Evolutionary conservation across 2,888 invertebrate genomes (phyloP).

Genomic region (Gibbula magus): DNA sequence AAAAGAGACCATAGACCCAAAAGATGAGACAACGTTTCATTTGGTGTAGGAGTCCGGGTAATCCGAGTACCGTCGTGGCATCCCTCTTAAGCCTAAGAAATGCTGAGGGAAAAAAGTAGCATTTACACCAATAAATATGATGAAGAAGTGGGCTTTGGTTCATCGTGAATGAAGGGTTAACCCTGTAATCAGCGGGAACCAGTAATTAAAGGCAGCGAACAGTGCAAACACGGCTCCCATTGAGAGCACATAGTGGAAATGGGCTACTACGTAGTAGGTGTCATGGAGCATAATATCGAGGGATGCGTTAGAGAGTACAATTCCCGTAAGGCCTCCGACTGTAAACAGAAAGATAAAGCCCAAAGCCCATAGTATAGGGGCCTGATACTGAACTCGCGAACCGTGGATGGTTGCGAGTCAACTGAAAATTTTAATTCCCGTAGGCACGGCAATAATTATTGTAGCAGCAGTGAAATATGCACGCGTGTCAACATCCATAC

Average conservation of each 20-base stretch:
- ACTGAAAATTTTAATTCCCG: constrained; percentile 89
- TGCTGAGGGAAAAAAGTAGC: constrained; percentile 88
- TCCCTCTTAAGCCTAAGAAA: constrained; percentile 83
- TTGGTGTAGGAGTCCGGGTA: constrained; percentile 80
- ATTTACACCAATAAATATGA: constrained; percentile 86
- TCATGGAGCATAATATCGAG: constrained; percentile 87
- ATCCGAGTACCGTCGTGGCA: constrained; percentile 86
- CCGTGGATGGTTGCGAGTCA: constrained; percentile 81
- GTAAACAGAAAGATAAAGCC: constrained; percentile 88
- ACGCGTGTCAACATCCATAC: constrained; percentile 88
- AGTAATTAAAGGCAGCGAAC: constrained; percentile 84
- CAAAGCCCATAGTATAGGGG: constrained; percentile 81
- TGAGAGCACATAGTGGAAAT: constrained; percentile 88
- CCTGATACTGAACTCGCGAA: constrained; percentile 79
- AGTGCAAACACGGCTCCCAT: constrained; percentile 87
- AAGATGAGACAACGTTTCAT: constrained; percentile 58
- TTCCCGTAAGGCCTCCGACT: constrained; percentile 80
- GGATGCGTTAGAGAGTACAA: constrained; percentile 81
- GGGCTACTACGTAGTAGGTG: constrained; percentile 89
- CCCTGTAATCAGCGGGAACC: constrained; percentile 83
- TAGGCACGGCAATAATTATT: constrained; percentile 88
- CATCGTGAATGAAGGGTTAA: constrained; percentile 79
- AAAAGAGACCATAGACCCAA: constrained; percentile 53
- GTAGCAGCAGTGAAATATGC: constrained; percentile 90
- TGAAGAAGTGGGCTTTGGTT: constrained; percentile 83